These are phyloP conservation scores for Actinostola sp. DNA, from an alignment of 92 coral and sea anemone genomes.

Conservation along the genomic window DNA sequence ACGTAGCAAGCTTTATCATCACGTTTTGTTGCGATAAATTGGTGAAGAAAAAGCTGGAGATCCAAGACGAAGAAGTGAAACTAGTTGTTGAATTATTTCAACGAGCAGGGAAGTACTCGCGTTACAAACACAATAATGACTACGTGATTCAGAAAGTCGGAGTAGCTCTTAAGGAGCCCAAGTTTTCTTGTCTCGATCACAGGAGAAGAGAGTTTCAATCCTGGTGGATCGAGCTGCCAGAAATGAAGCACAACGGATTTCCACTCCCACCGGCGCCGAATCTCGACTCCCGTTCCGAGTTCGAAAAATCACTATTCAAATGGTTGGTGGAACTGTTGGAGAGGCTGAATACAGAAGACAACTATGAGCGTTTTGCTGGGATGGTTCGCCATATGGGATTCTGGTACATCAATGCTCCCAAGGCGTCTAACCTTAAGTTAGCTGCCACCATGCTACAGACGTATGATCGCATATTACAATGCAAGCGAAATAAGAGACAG, in stretches of 20 bases:
- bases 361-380: conserved; percentile 52
- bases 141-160: conserved; percentile 53
- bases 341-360: conserved; percentile 39
- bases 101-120: conserved; percentile 41
- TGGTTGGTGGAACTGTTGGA: conserved; percentile 42
- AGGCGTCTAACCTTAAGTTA: conserved; percentile 43
- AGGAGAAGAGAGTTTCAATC: conserved; percentile 56
- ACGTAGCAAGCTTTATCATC: conserved; percentile 60
- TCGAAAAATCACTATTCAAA: too few species aligned
- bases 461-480: conserved; percentile 25
- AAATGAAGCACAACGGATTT: conserved; percentile 40
- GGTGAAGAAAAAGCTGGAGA: conserved; percentile 29
- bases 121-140: conserved; percentile 37
- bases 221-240: conserved; percentile 72
- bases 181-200: conserved; percentile 33
- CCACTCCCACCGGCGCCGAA: conserved; percentile 57
- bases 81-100: conserved; percentile 51
- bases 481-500: conserved; percentile 27
- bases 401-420: conserved; percentile 29
- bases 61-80: conserved; percentile 32
- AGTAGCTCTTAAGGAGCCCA: conserved; percentile 24
- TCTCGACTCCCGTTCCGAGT: too few species aligned
- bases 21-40: conserved; percentile 50
- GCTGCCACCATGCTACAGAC: conserved; percentile 60
- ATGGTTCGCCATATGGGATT: conserved; percentile 56